phyloP scores from a whole-genome alignment of 2,113 vertebrate genomes.

The Ctenodactylus gundi region DNA sequence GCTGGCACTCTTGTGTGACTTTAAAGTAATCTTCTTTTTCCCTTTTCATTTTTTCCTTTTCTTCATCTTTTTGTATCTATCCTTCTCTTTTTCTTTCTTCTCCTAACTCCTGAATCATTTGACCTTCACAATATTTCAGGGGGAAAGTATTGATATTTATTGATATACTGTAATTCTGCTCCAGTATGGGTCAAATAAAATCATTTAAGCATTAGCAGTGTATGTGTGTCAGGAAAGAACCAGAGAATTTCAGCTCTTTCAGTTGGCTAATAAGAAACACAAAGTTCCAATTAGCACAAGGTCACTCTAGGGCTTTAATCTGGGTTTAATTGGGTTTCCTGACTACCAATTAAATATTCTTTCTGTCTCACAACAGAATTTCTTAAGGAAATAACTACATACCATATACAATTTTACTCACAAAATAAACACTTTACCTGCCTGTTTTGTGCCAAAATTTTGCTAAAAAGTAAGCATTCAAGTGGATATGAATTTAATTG shows the following conservation, averaged over 20 bases:
- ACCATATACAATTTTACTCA: neutral
- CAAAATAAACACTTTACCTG: neutral
- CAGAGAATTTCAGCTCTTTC: neutral
- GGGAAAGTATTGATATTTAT: neutral
- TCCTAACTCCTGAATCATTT: neutral
- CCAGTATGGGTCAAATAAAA: conserved; percentile 29
- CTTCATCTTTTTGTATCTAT: neutral
- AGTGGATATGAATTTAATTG: neutral
- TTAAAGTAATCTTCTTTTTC: neutral
- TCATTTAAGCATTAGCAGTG: neutral
- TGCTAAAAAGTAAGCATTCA: neutral
- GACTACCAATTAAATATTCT: neutral
- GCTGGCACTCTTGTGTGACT: neutral
- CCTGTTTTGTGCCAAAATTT: neutral
- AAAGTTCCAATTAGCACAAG: neutral
- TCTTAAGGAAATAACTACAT: conserved; percentile 41
- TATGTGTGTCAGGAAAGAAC: too few relatives aligned
- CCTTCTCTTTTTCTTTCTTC: neutral
- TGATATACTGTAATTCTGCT: neutral
- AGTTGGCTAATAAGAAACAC: neutral
- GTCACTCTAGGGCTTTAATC: neutral
- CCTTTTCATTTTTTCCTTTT: neutral
- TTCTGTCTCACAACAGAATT: conserved; percentile 6
- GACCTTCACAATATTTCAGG: neutral
- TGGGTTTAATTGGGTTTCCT: conserved; percentile 20